Evolutionary conservation across 2,888 invertebrate species (phyloP).

Genomic region (Corythucha ciliata): DNA sequence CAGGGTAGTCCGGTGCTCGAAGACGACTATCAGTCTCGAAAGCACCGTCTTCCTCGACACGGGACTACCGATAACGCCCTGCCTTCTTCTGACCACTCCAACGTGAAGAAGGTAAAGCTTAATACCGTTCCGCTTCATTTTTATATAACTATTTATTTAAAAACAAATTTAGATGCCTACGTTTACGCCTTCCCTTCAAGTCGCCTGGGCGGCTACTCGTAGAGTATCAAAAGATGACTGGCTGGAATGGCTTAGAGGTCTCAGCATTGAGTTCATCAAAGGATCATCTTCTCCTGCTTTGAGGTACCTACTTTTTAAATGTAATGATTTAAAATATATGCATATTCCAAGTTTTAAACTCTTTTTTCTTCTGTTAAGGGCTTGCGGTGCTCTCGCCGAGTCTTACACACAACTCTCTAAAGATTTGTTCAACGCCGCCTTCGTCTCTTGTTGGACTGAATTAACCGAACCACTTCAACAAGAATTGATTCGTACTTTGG

Average conservation of each 20-base stretch:
- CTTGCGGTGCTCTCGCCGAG: conserved; percentile 86
- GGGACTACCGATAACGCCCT: too few species aligned
- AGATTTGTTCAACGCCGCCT: conserved; percentile 96
- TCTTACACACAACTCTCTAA: conserved; percentile 90
- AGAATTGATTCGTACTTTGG: conserved; percentile 75
- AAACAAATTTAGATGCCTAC: conserved; percentile 53
- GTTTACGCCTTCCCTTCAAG: conserved; percentile 71
- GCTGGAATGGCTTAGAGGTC: conserved; percentile 89
- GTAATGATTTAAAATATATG: conserved; percentile 1
- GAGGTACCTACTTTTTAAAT: conserved; percentile 42
- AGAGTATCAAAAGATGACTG: conserved; percentile 96
- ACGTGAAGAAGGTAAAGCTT: too few species aligned
- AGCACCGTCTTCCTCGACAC: too few species aligned
- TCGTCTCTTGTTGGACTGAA: conserved; percentile 98
- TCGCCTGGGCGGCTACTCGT: conserved; percentile 85
- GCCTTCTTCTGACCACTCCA: too few species aligned
- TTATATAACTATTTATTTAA: background rate
- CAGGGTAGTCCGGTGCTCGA: too few species aligned
- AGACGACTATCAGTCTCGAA: too few species aligned
- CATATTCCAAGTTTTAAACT: too few species aligned
- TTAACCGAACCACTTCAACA: conserved; percentile 68
- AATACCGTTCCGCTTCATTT: background rate
- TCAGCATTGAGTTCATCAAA: conserved; percentile 86
- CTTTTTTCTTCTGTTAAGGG: conserved; percentile 45
- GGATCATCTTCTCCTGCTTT: conserved; percentile 93